Conservation (phyloP, 2,888 invertebrate genomes). For the Opisthograptis luteolata region DNA sequence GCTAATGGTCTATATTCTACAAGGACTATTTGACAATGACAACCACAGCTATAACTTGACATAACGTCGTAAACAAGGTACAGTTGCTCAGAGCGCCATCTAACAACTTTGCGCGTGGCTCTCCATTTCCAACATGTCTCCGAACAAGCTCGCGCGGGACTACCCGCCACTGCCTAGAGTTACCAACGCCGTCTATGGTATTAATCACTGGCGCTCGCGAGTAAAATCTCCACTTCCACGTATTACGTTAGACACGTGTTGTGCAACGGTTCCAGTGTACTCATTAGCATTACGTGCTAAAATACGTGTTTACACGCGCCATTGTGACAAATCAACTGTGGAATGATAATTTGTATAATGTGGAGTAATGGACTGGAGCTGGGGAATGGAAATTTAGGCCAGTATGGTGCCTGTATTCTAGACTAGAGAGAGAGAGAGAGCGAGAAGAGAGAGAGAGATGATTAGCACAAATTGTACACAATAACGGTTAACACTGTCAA, state of each 20-base stretch:
- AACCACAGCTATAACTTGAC: no score
- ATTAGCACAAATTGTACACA: no score
- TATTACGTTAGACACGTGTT: slow-evolving; percentile 57
- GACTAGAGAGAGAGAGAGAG: no score
- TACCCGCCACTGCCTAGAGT: slow-evolving; percentile 27
- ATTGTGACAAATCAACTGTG: slow-evolving; percentile 2
- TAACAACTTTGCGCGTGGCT: no score
- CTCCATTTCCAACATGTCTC: not conserved
- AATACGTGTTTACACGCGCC: slow-evolving; percentile 5
- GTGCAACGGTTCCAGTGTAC: slow-evolving; percentile 46
- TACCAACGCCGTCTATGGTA: slow-evolving; percentile 31
- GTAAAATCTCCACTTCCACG: slow-evolving; percentile 56
- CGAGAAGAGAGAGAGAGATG: no score
- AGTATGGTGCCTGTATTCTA: no score
- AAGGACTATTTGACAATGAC: no score
- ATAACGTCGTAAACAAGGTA: no score
- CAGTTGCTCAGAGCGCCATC: no score
- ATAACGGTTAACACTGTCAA: no score
- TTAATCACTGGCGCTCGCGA: slow-evolving; percentile 33
- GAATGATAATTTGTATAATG: not conserved
- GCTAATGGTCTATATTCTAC: no score
- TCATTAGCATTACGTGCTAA: slow-evolving; percentile 19
- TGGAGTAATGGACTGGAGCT: not conserved
- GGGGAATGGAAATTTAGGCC: no score
- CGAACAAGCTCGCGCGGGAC: slow-evolving; percentile 23